Base-by-base conservation (phyloP, 1,140 invertebrate genomes). In the Paralvinella palmiformis region DNA sequence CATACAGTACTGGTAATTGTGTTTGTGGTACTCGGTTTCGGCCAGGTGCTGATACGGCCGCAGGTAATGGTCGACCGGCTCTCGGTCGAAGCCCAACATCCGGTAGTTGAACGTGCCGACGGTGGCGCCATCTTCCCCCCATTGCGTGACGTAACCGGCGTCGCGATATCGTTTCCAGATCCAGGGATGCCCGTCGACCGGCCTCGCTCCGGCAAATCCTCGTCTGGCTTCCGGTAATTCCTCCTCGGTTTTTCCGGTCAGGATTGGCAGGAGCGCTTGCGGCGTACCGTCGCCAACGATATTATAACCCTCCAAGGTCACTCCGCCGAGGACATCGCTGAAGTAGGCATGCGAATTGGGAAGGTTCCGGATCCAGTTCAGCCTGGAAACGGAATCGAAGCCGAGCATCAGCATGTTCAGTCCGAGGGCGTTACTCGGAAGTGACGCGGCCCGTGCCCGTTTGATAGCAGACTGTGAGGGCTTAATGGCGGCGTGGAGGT, bases 201-300 rank as follows among this genome's bases (percentile, higher is more conserved):
- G 86, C 50, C 84, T 83, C 0, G 88, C 86, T 35, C 86, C 84
- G 5, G 83, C 83, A 72, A 86, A 85, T 1, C 90, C 84, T 75
- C 90, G 91, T 52, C 93, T 84, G 1, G 90, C 89, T 71, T 94
- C 90, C 0, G 91, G 91, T 27, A 94, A 75, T 78, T 96, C 93
- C 4, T 89, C 73, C 78, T 96, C 94, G 0, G 89, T 94, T 77
- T 89, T 88, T 4, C 85, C 85, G 0, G 93, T 95, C 0, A 97
- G 80, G 50, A 97, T 89, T 0, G 94, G 94, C 41, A 95, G 91
- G n/a, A 96, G 79, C 0, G 94, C 92, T 71, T 95, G 92, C 0
- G 93, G 91, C 0, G 93, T 96, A 0, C 94, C 94, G 81, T 97
- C 94, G 0, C 94, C 94, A 1, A 96, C 88, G 62, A 95, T 94